phyloP scores from a whole-genome alignment of 2,888 invertebrate genomes.

The Spodoptera exigua region DNA sequence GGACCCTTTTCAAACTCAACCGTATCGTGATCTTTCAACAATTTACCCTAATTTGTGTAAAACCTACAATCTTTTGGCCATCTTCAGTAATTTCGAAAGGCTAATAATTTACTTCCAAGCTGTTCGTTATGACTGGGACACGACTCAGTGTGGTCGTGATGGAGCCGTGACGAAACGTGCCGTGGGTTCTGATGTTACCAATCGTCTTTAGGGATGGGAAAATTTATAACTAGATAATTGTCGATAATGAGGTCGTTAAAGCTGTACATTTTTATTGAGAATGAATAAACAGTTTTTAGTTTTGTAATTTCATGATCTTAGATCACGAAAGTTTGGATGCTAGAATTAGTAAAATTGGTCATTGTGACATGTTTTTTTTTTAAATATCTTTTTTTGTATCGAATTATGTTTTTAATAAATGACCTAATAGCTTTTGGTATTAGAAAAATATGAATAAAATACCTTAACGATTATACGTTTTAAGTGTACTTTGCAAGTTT shows the following conservation, averaged over 20 bases:
- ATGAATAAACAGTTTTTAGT: no score
- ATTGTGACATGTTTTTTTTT: no score
- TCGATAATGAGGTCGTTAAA: constrained; percentile 22
- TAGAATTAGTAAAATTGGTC: no score
- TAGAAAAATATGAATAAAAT: no score
- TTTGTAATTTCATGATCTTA: no score
- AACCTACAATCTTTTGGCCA: constrained; percentile 49
- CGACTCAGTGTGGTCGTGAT: constrained; percentile 65
- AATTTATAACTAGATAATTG: constrained; percentile 9
- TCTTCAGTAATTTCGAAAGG: constrained; percentile 44
- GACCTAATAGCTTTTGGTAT: no score
- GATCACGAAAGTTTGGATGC: no score
- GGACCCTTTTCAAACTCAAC: constrained; percentile 4
- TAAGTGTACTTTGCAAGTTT: no score
- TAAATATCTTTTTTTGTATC: no score
- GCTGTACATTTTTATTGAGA: no score
- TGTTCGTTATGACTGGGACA: constrained; percentile 59
- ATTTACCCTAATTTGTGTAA: constrained; percentile 40
- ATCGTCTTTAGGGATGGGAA: constrained; percentile 51
- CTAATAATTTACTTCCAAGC: constrained; percentile 60
- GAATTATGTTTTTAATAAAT: no score
- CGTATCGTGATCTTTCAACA: constrained; percentile 25
- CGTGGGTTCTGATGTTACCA: constrained; percentile 60
- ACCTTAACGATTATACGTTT: no score
- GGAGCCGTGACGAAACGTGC: constrained; percentile 65